Conservation (phyloP, 2,888 invertebrate species). For the Byasa hedistus region DNA sequence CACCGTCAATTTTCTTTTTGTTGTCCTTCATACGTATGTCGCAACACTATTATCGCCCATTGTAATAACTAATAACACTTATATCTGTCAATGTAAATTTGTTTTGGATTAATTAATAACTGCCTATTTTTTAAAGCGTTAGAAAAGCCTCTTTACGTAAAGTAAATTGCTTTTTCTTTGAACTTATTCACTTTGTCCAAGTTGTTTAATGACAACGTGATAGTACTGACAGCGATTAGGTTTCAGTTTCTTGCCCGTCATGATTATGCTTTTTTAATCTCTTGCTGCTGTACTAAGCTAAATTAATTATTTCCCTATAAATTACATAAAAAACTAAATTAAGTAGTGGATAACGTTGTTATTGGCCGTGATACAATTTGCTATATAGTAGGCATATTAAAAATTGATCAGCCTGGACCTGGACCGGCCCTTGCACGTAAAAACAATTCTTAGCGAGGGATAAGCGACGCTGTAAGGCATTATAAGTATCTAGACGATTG, state of each 20-base stretch:
- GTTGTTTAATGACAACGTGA: slow-evolving; percentile 1
- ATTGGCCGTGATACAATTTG: not conserved
- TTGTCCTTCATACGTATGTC: slow-evolving; percentile 21
- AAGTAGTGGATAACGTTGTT: not conserved
- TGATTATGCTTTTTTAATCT: not conserved
- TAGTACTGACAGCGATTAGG: slow-evolving; percentile 1
- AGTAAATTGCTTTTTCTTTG: slow-evolving; percentile 3
- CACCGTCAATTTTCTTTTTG: slow-evolving; percentile 32
- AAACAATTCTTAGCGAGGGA: not conserved
- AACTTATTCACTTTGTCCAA: not conserved
- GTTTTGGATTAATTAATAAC: slow-evolving; percentile 5
- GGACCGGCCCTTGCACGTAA: not conserved
- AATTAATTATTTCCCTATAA: no score
- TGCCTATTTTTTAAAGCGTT: not conserved
- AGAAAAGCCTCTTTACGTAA: not conserved
- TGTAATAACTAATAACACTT: slow-evolving; percentile 17
- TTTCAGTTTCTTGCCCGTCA: slow-evolving; percentile 2
- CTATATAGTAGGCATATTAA: not conserved
- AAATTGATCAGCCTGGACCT: not conserved
- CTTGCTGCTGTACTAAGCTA: not conserved
- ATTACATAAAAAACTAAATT: not conserved
- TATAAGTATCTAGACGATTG: not conserved
- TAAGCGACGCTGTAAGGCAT: not conserved
- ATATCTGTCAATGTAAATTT: slow-evolving; percentile 9
- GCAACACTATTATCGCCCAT: slow-evolving; percentile 16